Conservation (phyloP, 2,797 vertebrate species). For the Crenuchus spilurus region DNA sequence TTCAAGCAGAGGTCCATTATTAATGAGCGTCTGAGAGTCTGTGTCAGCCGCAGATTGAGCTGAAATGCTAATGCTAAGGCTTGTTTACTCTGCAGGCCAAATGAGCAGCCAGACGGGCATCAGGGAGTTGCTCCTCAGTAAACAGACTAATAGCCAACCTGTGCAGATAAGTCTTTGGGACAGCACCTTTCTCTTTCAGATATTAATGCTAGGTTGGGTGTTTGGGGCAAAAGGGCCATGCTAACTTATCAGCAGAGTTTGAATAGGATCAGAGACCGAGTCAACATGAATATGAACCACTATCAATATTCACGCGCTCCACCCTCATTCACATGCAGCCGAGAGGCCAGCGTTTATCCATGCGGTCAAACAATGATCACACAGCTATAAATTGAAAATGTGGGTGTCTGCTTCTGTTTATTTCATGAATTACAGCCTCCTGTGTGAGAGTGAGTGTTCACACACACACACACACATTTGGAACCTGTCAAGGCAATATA, state of each 20-base stretch:
- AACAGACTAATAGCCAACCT: slow-evolving; percentile 50
- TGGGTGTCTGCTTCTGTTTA: slow-evolving; percentile 63
- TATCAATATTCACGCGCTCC: slow-evolving; percentile 67
- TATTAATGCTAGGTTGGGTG: slow-evolving; percentile 29
- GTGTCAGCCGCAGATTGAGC: slow-evolving; percentile 50
- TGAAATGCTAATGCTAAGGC: slow-evolving; percentile 63
- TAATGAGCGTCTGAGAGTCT: slow-evolving; percentile 49
- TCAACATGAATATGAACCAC: slow-evolving; percentile 62
- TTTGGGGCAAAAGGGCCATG: slow-evolving; percentile 10
- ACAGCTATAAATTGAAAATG: slow-evolving; percentile 62
- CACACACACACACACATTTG: neutral
- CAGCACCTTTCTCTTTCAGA: slow-evolving; percentile 51
- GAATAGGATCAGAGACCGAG: slow-evolving; percentile 64
- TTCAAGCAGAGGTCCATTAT: slow-evolving; percentile 52
- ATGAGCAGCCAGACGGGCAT: slow-evolving; percentile 56
- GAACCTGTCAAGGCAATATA: slow-evolving; percentile 55
- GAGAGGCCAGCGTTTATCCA: slow-evolving; percentile 61
- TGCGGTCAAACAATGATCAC: slow-evolving; percentile 68
- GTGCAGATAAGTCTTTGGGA: slow-evolving; percentile 43
- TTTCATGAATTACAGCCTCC: slow-evolving; percentile 64
- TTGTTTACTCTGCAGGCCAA: slow-evolving; percentile 58
- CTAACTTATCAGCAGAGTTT: slow-evolving; percentile 43
- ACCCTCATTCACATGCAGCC: slow-evolving; percentile 65
- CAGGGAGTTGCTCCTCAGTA: slow-evolving; percentile 32
- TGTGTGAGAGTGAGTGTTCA: neutral